Base-by-base conservation (phyloP, 2,888 invertebrate species). In the Volucella zonaria region DNA sequence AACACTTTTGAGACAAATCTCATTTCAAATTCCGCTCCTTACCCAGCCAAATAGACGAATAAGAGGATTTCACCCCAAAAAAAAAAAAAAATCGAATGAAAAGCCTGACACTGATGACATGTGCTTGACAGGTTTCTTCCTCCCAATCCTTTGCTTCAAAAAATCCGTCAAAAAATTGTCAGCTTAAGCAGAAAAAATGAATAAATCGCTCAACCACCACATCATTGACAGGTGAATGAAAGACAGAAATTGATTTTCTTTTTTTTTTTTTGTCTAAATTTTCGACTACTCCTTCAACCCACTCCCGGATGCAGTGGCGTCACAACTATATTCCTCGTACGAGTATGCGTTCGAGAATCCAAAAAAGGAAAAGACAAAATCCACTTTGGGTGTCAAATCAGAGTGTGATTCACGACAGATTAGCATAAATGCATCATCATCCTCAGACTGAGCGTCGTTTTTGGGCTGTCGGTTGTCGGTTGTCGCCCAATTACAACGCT, bases 141-240 rank as follows among this genome's bases (percentile, higher is more conserved):
- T 71, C 61, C 66, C 68, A 79, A 49, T 71, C 59, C 64, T 70
- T 31, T 31, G 31, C 66, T 59, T 75, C 83, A 54, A 83, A 79
- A n/a, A 71, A 76, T n/a, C 61, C 79, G 75, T 83, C 83, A 80
- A 71, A 83, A 83, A 66, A 71, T 74, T 78, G 75, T 83, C 83
- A 79, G 58, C 70, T 70, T 59, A 64, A 67, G 61, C 52, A 45
- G 54, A 45, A 74, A 68, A 73, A 73, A 49, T 73, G 79, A 83
- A 76, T 83, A 83, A 81, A 85, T 85, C 85, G 73, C 71, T 77
- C 76, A 76, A 58, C 56, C 11, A 15, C 66, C 47, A 40, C 59
- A 40, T 31, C 52, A 70, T 62, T 81, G 81, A 81, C 76, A 81
- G 81, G 81, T 81, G 81, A 85, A 73, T 80, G 81, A 76, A 68